Base-by-base conservation (phyloP, 1,140 invertebrate genomes). In the Musca domestica region DNA sequence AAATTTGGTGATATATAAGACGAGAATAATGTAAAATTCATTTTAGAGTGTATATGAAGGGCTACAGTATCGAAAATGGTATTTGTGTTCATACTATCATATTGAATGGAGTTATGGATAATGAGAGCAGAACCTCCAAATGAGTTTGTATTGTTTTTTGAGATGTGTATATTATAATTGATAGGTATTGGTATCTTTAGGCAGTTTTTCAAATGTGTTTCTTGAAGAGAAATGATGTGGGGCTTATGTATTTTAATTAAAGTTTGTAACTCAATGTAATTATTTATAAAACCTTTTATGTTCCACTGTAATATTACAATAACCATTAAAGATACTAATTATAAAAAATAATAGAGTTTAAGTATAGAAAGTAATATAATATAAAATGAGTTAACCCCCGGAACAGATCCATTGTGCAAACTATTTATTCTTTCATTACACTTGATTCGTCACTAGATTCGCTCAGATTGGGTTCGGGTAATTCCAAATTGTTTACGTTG, bases 261-360 rank as follows among this genome's bases (percentile, higher is more conserved):
- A 23, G 69, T 54, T 15, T 58, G 19, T 41, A 71, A 46, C 12
- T 73, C 34, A 48, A 61, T 71, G 41, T 68, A 71, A 64, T 70
- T 72, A 54, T 72, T 71, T 27, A 14, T 6, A 34, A 67, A 71
- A 41, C 68, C 70, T 56, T 69, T 49, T 1, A 69, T 67, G 23
- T 69, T 71, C 56, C 68, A 72, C 66, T 71, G 71, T 22, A 71
- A 52, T 51, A 72, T 23, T 34, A 49, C 61, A 47, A 65, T 23
- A 12, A 17, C 27, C 52, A 70, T 72, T 66, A 7, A 9, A 9
- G 25, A 6, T 27, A 41, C 2, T 17, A 41, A 65, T 63, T 30
- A 63, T 4, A 48, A 48, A 10, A 48, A 22, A 7, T 3, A 22
- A 17, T 64, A 64, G 14, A 17, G n/a, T n/a, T n/a, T n/a, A n/a